These are phyloP conservation scores for Diabrotica virgifera DNA, from an alignment of 1,140 invertebrate genomes.

Conservation along the genomic window DNA sequence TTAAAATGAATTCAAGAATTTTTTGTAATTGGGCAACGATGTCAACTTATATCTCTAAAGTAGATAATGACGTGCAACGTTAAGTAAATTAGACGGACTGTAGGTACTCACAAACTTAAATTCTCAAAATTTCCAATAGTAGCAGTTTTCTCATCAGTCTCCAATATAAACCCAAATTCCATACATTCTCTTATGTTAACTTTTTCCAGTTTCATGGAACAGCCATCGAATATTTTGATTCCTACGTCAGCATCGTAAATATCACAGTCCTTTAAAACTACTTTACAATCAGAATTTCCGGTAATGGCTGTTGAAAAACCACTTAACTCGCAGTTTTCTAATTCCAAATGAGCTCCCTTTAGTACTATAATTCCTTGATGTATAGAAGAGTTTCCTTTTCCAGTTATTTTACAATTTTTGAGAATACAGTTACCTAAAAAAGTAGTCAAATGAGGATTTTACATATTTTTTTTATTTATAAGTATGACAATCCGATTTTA, in stretches of 20 bases:
- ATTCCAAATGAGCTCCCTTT: slow-evolving; percentile 37
- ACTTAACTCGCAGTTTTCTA: slow-evolving; percentile 45
- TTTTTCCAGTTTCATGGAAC: slow-evolving; percentile 29
- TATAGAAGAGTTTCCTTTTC: slow-evolving; percentile 45
- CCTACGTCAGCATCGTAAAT: slow-evolving; percentile 37
- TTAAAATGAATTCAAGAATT: too few relatives aligned
- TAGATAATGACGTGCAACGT: too few relatives aligned
- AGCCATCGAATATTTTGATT: slow-evolving; percentile 43
- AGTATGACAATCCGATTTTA: too few relatives aligned
- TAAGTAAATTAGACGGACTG: too few relatives aligned
- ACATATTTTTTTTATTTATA: too few relatives aligned
- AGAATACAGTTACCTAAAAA: slow-evolving; percentile 9
- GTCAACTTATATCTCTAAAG: too few relatives aligned
- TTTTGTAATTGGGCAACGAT: too few relatives aligned
- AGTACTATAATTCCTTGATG: slow-evolving; percentile 50
- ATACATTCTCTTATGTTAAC: slow-evolving; percentile 36
- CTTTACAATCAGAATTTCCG: slow-evolving; percentile 39
- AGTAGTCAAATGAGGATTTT: too few relatives aligned
- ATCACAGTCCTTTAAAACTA: slow-evolving; percentile 32
- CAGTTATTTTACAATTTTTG: slow-evolving; percentile 47
- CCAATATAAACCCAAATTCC: slow-evolving; percentile 41
- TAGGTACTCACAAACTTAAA: slow-evolving; percentile 37
- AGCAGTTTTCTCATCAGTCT: slow-evolving; percentile 30
- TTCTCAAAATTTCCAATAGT: slow-evolving; percentile 35
- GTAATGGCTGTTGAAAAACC: slow-evolving; percentile 47